Evolutionary conservation across 2,113 vertebrate species (phyloP), one percentile per base, ranked within the genome.

Genomic region (Tamias sibiricus): DNA sequence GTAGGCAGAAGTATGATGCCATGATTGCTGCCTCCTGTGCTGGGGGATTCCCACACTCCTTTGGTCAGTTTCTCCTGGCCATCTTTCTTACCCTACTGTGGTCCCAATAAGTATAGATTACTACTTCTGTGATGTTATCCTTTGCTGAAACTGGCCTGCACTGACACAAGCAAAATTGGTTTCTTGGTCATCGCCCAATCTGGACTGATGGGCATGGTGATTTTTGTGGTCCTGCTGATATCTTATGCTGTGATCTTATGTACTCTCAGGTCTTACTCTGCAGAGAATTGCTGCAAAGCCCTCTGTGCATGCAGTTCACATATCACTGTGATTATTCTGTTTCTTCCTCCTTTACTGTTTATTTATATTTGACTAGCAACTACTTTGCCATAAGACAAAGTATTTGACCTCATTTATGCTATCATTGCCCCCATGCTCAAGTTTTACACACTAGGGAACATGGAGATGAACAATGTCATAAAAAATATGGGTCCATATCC

Each of bases 171-270:
- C 17, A 64, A 59, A 40, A 81, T 75, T 14, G 84, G 88, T 6
- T 79, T 95, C 42, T 68, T 92, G 42, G 94, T 95, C 30, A 92
- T 94, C 68, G 91, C 79, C 49, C 92, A 69, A 64, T 95, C 88
- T 2, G 72, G 92, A 1, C 26, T 97, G 40, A 92, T 97, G 88
- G 87, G 84, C 7, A 47, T 95, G 40, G 47, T 59, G 54, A 92
- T 69, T 19, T 94, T 95, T 0, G 9, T 95, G 4, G 89, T 86
- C 24, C 42, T 96, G n/a, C 49, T 92, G 71, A 42, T 57, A 7
- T 97, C 88, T 9, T 96, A 92, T 7, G 49, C 22, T 20, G 32
- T 94, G 40, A 95, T 92, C 62, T 40, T 97, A 3, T 89, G 47
- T 10, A 90, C 93, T 0, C 30, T 95, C 35, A 17, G 11, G 32